Evolutionary conservation across 2,797 vertebrate genomes (phyloP), one percentile per base, ranked within the genome.

Genomic region (Rhynchotus rufescens): DNA sequence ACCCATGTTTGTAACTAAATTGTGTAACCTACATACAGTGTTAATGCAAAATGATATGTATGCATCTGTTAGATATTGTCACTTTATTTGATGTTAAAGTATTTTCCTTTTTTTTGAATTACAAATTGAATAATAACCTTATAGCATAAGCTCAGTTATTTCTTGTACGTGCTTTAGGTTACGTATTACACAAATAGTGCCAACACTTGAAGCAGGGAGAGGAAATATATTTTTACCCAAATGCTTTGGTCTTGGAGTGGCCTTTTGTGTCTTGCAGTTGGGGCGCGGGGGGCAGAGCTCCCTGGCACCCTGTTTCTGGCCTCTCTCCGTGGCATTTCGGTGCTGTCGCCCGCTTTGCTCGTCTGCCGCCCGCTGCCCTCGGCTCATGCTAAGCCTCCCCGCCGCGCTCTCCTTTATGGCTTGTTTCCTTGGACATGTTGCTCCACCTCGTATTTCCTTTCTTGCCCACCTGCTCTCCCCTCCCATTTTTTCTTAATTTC

Each of bases 201-300:
- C 97, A 94, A 97, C 90, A 91, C 89, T 62, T 62, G 34, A 93
- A 81, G 84, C 3, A 95, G 95, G 92, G 92, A 95, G 73, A 86
- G 94, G 86, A 97, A 98, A 98, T 98, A 97, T 80, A 96, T 97
- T 97, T 98, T 97, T 97, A 97, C 95, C 95, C 97, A 95, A 97
- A 95, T 6, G 9, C 75, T 67, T 61, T 68, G 79, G 51, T 93
- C 59, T 87, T 71, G 6, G 66, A 6, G 22, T 80, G 88, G 88
- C 92, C 82, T 93, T 68, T 52, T 89, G 79, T 95, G 91, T 67
- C 8, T 20, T 51, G 4, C n/a, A 72, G 68, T 57, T 62, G 4
- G 84, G 38, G 86, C 9, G 9, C 5, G 56, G 13, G 17, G 30
- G 30, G 90, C 92, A 16, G 71, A 56, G 52, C 34, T n/a, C 32